Evolutionary conservation across 2,113 vertebrate species (phyloP).

Genomic region (Lathamus discolor): DNA sequence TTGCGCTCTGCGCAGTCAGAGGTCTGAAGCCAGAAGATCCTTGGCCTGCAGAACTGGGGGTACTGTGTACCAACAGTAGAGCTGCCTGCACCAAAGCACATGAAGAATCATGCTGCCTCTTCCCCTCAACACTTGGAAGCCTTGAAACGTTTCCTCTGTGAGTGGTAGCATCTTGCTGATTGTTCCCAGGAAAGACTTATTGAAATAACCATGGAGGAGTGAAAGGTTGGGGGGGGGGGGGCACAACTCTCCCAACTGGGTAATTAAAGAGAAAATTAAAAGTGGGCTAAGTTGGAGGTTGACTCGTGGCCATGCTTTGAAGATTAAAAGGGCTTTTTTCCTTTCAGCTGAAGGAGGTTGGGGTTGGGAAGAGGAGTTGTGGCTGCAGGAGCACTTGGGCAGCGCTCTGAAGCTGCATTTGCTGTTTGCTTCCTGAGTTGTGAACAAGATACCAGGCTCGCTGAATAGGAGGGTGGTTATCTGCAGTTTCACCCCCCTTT

Average conservation of each 20-base stretch:
- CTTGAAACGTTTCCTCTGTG: background rate
- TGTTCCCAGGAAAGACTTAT: slow-evolving; percentile 35
- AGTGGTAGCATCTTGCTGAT: background rate
- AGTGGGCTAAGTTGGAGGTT: slow-evolving; percentile 30
- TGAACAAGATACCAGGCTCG: background rate
- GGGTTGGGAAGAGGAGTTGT: background rate
- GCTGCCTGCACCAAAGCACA: background rate
- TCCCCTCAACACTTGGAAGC: background rate
- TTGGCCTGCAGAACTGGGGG: background rate
- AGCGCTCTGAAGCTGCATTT: background rate
- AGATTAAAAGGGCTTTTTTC: slow-evolving; percentile 42
- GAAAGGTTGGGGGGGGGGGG: slow-evolving; percentile 10
- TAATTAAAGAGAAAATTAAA: slow-evolving; percentile 53
- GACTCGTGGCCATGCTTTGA: slow-evolving; percentile 57
- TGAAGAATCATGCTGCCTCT: background rate
- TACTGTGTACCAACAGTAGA: background rate
- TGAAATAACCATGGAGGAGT: slow-evolving; percentile 28
- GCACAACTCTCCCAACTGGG: slow-evolving; percentile 5
- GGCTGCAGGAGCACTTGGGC: background rate
- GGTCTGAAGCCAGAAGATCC: background rate
- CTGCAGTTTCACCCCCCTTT: background rate
- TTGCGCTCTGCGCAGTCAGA: accelerated
- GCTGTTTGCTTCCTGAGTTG: background rate
- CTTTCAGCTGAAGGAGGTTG: background rate
- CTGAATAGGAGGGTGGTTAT: background rate